Evolutionary conservation across 2,113 vertebrate species (phyloP).

Genomic region (Tyto alba): DNA sequence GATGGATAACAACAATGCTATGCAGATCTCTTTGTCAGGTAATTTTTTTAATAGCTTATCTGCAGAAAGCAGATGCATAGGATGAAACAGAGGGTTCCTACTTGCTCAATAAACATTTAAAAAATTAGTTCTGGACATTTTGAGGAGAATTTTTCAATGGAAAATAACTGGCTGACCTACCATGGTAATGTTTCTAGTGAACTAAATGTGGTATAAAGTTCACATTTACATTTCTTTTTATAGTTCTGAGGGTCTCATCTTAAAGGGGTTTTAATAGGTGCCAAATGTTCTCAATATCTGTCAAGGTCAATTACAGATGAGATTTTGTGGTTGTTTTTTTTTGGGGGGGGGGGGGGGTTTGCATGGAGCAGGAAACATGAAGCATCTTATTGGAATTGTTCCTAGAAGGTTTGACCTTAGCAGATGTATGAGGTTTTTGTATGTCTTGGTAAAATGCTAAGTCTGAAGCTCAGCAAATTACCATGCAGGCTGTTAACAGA

Average conservation of each 20-base stretch:
- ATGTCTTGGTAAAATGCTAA: neutral
- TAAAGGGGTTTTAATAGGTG: neutral
- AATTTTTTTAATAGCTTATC: neutral
- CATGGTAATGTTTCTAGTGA: neutral
- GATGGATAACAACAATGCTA: neutral
- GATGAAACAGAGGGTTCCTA: neutral
- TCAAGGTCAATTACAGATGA: constrained; percentile 32
- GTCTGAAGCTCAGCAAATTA: constrained; percentile 15
- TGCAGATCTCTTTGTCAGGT: neutral
- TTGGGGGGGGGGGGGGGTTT: too few relatives aligned
- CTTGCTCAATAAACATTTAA: neutral
- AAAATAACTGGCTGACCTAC: neutral
- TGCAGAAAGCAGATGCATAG: neutral
- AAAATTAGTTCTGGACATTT: neutral
- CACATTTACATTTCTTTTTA: constrained; percentile 6
- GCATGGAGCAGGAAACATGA: neutral
- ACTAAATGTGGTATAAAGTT: neutral
- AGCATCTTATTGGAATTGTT: constrained; percentile 33
- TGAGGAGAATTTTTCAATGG: neutral
- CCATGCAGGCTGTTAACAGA: neutral
- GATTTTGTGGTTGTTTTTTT: neutral
- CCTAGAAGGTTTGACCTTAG: constrained; percentile 20
- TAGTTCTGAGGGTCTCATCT: constrained; percentile 8
- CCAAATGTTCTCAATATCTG: constrained; percentile 27
- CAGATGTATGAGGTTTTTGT: neutral